Percentiles rank a stretch among this genome's conserved stretches.
Conservation (phyloP, 30 jellyfish, hydroid and myxozoan genomes). For the Chironex yamaguchii region DNA sequence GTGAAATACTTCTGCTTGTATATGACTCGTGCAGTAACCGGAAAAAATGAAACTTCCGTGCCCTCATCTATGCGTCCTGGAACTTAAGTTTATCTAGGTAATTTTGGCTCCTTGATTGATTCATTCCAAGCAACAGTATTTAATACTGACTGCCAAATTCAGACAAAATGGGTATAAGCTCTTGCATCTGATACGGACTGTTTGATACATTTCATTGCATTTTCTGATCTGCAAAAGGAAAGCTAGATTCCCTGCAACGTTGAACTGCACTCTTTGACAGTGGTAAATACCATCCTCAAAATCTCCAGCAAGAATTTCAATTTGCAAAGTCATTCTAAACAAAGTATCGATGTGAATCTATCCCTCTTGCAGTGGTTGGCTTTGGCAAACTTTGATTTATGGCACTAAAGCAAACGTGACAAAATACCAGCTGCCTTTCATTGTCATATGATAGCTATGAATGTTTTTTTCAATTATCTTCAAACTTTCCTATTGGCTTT, state of each 20-base stretch:
- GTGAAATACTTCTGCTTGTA: slow-evolving; percentile 11
- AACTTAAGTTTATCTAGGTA: slow-evolving; percentile 28
- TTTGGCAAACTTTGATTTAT: slow-evolving; percentile 42
- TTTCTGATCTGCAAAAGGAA: slow-evolving; percentile 42
- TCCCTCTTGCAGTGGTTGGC: slow-evolving; percentile 40
- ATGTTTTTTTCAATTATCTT: too few species aligned
- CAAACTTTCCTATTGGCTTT: too few species aligned
- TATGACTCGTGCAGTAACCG: slow-evolving; percentile 32
- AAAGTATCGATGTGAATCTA: slow-evolving; percentile 37
- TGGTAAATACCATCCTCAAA: slow-evolving; percentile 60
- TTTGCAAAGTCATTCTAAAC: slow-evolving; percentile 23
- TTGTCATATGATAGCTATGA: too few species aligned
- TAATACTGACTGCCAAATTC: too few species aligned
- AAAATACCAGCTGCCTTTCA: too few species aligned
- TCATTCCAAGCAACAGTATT: too few species aligned
- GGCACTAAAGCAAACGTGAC: slow-evolving; percentile 11
- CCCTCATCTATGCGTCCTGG: slow-evolving; percentile 45
- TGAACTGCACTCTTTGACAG: slow-evolving; percentile 42
- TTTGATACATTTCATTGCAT: slow-evolving; percentile 15
- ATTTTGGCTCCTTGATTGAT: slow-evolving; percentile 37
- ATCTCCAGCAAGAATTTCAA: slow-evolving; percentile 62
- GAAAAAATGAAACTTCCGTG: slow-evolving; percentile 6
- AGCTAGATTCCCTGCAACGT: slow-evolving; percentile 46
- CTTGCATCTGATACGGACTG: slow-evolving; percentile 40
- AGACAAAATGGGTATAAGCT: slow-evolving; percentile 22